Base-by-base conservation (phyloP, 2,888 invertebrate genomes). In the Drosophila yooni region DNA sequence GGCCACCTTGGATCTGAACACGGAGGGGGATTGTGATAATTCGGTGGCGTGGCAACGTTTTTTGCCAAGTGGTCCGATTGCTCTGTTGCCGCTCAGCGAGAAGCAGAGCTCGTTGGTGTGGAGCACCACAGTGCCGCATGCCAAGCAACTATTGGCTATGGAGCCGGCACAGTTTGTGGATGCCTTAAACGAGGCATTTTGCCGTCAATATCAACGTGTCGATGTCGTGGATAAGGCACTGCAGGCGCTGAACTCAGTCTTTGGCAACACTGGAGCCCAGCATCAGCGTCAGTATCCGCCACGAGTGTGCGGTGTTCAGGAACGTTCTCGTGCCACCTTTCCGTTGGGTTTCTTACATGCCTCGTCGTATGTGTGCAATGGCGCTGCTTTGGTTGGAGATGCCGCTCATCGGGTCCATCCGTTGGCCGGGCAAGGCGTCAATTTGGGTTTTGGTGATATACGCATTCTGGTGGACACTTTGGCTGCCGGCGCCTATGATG, bases 341-440 rank as follows among this genome's bases (percentile, higher is more conserved):
- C 99, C 99, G 0, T 94, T 99, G 11, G 97, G 97, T 36, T 97
- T 99, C 88, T 96, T 98, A 0, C 99, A 99, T 92, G 96, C 98
- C 52, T 95, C 96, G 0, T 95, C 96, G 83, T 99, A 99, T 92
- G 95, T 97, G 0, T 94, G 95, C n/a, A 94, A 95, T 6, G 95
- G 98, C 7, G 96, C 97, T 8, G 98, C 96, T 18, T 94, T 99
- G 1, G 95, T 99, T 56, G 99, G 99, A 0, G 98, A 98, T 93
- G 97, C 98, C 50, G 96, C 97, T 0, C 97, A 99, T 94, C 95
- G 98, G 79, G 95, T 99, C 27, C 99, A 99, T 93, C 99, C 99
- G 0, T 93, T 99, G 79, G 99, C 99, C 43, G 99, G 99, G 0
- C 99, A 99, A 94, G 99, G 99, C 10, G 98, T 99, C 0, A 99